Evolutionary conservation across 2,888 invertebrate species (phyloP).

Genomic region (Melipona bicolor): DNA sequence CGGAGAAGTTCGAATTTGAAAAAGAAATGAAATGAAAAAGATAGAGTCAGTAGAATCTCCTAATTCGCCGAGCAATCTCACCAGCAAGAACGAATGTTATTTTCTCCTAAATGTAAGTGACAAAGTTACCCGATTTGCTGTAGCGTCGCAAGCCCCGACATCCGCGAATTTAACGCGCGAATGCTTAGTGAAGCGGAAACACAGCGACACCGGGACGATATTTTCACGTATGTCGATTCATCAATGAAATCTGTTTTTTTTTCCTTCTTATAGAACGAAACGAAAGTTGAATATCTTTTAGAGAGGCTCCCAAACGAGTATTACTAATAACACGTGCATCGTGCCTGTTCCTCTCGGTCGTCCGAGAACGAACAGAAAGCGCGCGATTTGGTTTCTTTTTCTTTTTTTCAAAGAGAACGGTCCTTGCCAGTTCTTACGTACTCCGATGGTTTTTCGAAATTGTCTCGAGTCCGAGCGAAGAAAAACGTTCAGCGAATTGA

Average conservation of each 20-base stretch:
- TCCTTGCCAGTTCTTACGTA: too few relatives aligned
- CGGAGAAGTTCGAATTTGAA: too few relatives aligned
- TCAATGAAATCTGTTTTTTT: constrained; percentile 25
- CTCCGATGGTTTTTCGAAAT: too few relatives aligned
- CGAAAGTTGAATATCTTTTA: constrained; percentile 13
- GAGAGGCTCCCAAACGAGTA: constrained; percentile 17
- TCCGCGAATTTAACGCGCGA: constrained; percentile 56
- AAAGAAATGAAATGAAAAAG: background rate
- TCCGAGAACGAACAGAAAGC: background rate
- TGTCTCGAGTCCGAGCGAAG: too few relatives aligned
- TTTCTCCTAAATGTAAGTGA: constrained; percentile 38
- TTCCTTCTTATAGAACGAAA: constrained; percentile 27
- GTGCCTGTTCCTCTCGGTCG: constrained; percentile 11
- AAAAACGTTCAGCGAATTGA: too few relatives aligned
- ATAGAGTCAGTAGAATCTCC: constrained; percentile 21
- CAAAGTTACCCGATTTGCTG: constrained; percentile 55
- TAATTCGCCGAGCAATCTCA: constrained; percentile 7
- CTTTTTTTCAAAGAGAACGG: background rate
- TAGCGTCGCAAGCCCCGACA: constrained; percentile 53
- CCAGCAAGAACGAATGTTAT: background rate
- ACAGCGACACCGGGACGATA: constrained; percentile 48
- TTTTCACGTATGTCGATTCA: constrained; percentile 51
- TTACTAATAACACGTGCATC: constrained; percentile 31
- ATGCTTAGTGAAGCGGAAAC: constrained; percentile 55
- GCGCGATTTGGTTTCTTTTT: background rate